Conservation (phyloP, 2,888 invertebrate genomes). For the Eilema griseolum region DNA sequence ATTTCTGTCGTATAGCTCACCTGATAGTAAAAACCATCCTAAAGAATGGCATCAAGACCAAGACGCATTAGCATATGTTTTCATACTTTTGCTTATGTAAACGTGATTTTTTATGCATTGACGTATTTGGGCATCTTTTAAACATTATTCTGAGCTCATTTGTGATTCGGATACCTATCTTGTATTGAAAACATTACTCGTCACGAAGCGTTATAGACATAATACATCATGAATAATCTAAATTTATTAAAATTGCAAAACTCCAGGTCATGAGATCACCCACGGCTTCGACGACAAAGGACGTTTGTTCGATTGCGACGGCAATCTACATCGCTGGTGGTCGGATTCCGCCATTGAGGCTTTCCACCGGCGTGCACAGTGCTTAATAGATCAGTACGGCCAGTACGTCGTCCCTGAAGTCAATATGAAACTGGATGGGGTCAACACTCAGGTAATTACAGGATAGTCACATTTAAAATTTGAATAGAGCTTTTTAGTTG, state of each 20-base stretch:
- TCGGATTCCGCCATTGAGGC: constrained; percentile 90
- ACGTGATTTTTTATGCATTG: not conserved
- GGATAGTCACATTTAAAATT: not conserved
- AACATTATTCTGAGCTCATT: not conserved
- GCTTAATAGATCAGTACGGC: constrained; percentile 95
- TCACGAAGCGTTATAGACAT: not conserved
- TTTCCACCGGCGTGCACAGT: constrained; percentile 92
- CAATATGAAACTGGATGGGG: constrained; percentile 91
- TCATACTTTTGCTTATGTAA: not conserved
- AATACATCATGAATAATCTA: not conserved
- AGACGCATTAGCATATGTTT: not conserved
- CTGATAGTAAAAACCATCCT: no score
- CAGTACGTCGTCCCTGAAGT: constrained; percentile 94
- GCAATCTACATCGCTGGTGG: constrained; percentile 97
- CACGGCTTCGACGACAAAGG: constrained; percentile 97
- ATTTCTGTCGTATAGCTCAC: not conserved
- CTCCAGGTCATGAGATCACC: constrained; percentile 93
- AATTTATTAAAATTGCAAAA: not conserved
- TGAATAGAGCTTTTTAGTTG: not conserved
- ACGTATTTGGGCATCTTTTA: not conserved
- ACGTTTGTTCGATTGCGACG: constrained; percentile 96
- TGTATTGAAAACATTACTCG: not conserved
- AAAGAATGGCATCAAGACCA: no score
- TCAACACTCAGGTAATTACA: constrained; percentile 90
- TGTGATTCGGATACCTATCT: not conserved